Conservation (phyloP, 1,140 invertebrate genomes). For the Meloidogyne hapla region DNA sequence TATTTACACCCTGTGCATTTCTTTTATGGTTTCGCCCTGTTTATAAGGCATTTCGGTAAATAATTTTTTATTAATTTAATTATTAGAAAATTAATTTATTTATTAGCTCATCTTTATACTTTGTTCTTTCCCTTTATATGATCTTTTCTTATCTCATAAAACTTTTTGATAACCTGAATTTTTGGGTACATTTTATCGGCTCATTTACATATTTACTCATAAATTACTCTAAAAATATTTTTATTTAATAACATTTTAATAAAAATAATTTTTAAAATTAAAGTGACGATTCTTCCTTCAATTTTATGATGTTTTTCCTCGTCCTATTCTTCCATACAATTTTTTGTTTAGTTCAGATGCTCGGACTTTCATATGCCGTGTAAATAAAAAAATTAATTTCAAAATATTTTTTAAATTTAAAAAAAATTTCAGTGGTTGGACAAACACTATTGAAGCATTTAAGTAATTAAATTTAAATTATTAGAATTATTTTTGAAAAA, state of each 20-base stretch:
- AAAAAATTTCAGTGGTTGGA: constrained; percentile 40
- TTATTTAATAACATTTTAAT: not conserved
- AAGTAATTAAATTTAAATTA: constrained; percentile 28
- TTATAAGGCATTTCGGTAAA: constrained; percentile 82
- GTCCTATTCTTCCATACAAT: constrained; percentile 96
- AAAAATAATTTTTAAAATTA: constrained; percentile 63
- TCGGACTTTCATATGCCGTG: constrained; percentile 70
- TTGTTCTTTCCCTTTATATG: not conserved
- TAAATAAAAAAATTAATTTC: not conserved
- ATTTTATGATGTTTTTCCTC: constrained; percentile 99
- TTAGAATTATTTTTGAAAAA: too few species aligned
- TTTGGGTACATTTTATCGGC: not conserved
- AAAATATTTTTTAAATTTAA: constrained; percentile 17
- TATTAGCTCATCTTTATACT: too few species aligned
- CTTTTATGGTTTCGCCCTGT: constrained; percentile 90
- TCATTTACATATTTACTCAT: not conserved
- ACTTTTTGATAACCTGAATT: not conserved
- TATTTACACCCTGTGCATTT: constrained; percentile 95
- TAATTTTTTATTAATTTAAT: too few species aligned
- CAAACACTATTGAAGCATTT: constrained; percentile 41
- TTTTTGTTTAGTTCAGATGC: constrained; percentile 80
- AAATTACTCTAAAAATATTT: not conserved
- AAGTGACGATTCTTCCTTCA: constrained; percentile 94
- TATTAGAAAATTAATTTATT: too few species aligned
- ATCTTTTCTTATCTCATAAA: not conserved